Evolutionary conservation across 2,888 invertebrate genomes (phyloP).

Genomic region (Priocnemis perturbator): DNA sequence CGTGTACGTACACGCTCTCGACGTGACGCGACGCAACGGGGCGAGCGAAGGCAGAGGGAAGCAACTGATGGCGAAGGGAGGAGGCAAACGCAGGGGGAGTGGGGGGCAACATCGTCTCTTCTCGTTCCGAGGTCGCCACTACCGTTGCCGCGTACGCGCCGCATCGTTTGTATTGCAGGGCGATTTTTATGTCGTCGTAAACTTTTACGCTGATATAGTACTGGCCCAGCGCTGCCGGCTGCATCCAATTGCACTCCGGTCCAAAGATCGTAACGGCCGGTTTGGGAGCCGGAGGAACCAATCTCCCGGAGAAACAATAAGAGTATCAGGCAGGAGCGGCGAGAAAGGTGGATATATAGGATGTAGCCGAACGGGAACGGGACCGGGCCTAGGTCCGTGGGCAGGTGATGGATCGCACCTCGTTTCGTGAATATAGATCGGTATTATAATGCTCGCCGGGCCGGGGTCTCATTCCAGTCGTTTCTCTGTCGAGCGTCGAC

Average conservation of each 20-base stretch:
- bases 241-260: constrained; percentile 19
- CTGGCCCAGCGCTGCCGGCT: not conserved
- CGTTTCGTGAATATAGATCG: constrained; percentile 63
- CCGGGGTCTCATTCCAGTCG: constrained; percentile 16
- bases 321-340: constrained; percentile 21
- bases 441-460: constrained; percentile 53
- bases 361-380: too few species aligned
- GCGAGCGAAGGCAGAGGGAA: too few species aligned
- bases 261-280: constrained; percentile 28
- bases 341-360: constrained; percentile 2
- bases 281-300: constrained; percentile 39
- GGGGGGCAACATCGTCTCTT: too few species aligned
- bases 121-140: too few species aligned
- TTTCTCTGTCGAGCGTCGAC: constrained; percentile 9
- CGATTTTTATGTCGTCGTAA: constrained; percentile 23
- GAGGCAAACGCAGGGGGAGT: too few species aligned
- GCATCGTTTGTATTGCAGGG: not conserved
- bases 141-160: too few species aligned
- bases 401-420: constrained; percentile 61
- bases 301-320: constrained; percentile 60
- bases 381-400: constrained; percentile 11
- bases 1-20: too few species aligned
- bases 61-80: too few species aligned
- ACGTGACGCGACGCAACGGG: too few species aligned
- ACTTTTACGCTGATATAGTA: constrained; percentile 19